Evolutionary conservation across 2,113 vertebrate genomes (phyloP), one percentile per base, ranked within the genome.

Genomic region (Anthoscopus minutus): DNA sequence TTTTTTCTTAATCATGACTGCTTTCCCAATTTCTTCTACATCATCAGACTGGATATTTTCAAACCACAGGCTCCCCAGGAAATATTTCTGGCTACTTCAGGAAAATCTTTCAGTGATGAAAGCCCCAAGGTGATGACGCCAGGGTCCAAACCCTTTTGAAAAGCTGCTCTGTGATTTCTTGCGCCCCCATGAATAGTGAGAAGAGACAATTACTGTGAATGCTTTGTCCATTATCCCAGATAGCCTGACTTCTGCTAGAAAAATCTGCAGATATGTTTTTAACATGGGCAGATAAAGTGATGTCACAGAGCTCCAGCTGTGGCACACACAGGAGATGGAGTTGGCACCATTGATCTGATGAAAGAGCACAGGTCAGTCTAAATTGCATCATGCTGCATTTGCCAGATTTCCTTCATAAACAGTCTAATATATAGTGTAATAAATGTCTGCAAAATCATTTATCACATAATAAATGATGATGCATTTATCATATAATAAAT

Each of bases 311-410:
- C 64, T 33, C 19, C 81, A 76, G 21, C 81, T n/a, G 15, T 61
- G 54, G 70, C 35, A 37, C 35, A 40, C 13, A 6, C 30, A 31
- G 17, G 56, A 58, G 58, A 8, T n/a, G 62, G n/a, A 57, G 31
- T 0, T 27, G n/a, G 67, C 56, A 57, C 27, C 38, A 31, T 5
- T 45, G 0, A 21, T 7, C 15, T 30, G 17, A 48, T 24, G 20
- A 24, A 66, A 21, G 33, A 51, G n/a, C 57, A 20, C 40, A 37
- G 56, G 38, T 38, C 50, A 47, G 11, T 6, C 37, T 61, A 53
- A 25, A 7, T 2, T 33, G 58, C 8, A 28, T 19, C 70, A 33
- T 5, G 0, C 4, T 13, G 8, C 2, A 9, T 37, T 50, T 47
- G 38, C 67, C 42, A 38, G 19, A 15, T 78, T 73, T 73, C 82